phyloP scores from a whole-genome alignment of 2,888 invertebrate species.

The Eilema depressum region DNA sequence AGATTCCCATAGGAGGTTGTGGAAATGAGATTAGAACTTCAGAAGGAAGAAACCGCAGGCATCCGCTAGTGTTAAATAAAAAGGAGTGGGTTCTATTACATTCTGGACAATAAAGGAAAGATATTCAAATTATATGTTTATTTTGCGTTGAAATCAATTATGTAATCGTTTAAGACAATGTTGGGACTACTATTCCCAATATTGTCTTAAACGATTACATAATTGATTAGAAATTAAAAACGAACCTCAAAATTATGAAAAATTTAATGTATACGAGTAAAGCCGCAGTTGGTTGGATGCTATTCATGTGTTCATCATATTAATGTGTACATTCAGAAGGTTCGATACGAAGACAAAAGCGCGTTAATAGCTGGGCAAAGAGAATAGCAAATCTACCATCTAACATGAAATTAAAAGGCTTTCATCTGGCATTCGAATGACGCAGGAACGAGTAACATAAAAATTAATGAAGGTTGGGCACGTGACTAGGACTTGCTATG shows the following conservation, averaged over 20 bases:
- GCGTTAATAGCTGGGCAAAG: constrained; percentile 9
- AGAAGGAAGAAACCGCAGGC: not conserved
- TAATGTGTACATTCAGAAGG: too few species aligned
- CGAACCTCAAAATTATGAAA: too few species aligned
- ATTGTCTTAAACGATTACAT: too few species aligned
- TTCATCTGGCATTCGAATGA: constrained; percentile 27
- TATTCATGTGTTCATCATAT: not conserved
- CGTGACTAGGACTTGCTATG: constrained; percentile 36
- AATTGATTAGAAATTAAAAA: too few species aligned
- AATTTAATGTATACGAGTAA: not conserved
- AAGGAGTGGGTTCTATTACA: not conserved
- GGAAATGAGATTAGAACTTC: not conserved
- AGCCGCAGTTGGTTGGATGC: too few species aligned
- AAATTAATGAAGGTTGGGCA: constrained; percentile 46
- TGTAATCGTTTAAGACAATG: not conserved
- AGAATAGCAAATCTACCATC: constrained; percentile 10
- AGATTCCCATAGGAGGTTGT: not conserved
- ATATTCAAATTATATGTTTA: not conserved
- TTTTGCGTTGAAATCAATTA: too few species aligned
- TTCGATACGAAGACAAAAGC: not conserved
- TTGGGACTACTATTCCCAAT: too few species aligned
- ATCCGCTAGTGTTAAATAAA: not conserved
- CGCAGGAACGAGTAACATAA: constrained; percentile 40
- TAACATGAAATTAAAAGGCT: constrained; percentile 28
- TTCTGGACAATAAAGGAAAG: not conserved